Evolutionary conservation across 1,140 invertebrate species (phyloP), one percentile per base, ranked within the genome.

Genomic region (Harlomillsia oculata): DNA sequence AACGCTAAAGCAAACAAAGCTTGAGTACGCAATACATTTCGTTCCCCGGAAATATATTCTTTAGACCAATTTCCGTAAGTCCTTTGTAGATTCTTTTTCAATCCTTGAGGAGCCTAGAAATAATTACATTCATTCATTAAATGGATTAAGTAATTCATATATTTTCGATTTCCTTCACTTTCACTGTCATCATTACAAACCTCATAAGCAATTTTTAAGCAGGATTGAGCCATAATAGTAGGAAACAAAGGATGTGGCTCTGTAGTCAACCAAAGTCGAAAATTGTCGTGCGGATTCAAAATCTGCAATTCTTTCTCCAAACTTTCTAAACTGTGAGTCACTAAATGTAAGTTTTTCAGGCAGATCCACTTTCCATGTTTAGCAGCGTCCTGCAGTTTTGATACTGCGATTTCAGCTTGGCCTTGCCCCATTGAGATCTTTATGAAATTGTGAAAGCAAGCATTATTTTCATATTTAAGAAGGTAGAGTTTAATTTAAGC

Each of bases 271-370:
- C 87, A 90, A 14, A 91, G 74, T 20, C 84, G 76, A 65, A 89
- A 86, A 23, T 75, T 69, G 30, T 78, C 71, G 43, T 85, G 74
- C 1, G 76, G 76, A 2, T 78, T 69, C 40, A 81, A 60, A 0
- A 71, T 71, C 46, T 80, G 76, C 0, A 89, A 73, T 64, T 83
- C 78, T 66, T 88, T 80, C 56, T 89, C 84, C 30, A 94, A 70
- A 18, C 75, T 69, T 2, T 81, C 80, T 1, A 94, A 69, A 82
- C 86, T 92, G 28, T 79, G 75, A 0, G 82, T 80, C 13, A 89
- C 84, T 13, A 96, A 73, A 70, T 96, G 92, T 1, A 95, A 74
- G 72, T 96, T 96, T 70, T 91, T 93, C 28, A 94, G 69, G 41
- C 85, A 80, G 3, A 90, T 67, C 87, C 88, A 91, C 16, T 77